Conservation (phyloP, 2,888 invertebrate species). For the Acleris literana region DNA sequence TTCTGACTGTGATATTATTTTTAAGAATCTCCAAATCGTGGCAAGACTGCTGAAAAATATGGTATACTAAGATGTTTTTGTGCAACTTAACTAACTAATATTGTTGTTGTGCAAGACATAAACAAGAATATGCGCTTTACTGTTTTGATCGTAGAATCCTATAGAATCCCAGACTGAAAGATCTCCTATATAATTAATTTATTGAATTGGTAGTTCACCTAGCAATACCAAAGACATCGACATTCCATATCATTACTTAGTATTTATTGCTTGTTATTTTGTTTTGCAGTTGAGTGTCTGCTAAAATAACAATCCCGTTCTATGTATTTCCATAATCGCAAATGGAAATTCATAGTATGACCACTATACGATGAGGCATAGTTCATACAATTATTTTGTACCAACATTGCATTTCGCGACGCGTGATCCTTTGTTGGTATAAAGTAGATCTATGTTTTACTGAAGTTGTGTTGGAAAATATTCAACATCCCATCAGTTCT, state of each 20-base stretch:
- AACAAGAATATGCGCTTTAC: constrained; percentile 27
- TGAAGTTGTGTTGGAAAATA: constrained; percentile 27
- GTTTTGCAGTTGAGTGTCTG: constrained; percentile 38
- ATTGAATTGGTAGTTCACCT: constrained; percentile 17
- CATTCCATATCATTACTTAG: constrained; percentile 32
- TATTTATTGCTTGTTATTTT: constrained; percentile 33
- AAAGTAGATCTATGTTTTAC: constrained; percentile 24
- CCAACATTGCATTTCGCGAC: constrained; percentile 35
- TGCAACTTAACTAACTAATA: constrained; percentile 48
- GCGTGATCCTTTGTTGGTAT: constrained; percentile 34
- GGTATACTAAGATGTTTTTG: constrained; percentile 43
- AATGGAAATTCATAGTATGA: constrained; percentile 35
- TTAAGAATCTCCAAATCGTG: constrained; percentile 53
- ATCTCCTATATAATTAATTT: constrained; percentile 19
- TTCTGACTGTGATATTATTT: constrained; percentile 78
- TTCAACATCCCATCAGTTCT: constrained; percentile 22
- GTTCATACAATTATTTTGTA: constrained; percentile 31
- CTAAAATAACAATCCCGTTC: constrained; percentile 33
- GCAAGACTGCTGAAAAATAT: constrained; percentile 46
- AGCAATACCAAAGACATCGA: constrained; percentile 34
- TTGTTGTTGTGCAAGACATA: constrained; percentile 46
- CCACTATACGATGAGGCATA: constrained; percentile 33
- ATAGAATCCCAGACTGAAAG: constrained; percentile 9
- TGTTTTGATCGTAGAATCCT: constrained; percentile 6
- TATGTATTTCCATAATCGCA: constrained; percentile 19